Evolutionary conservation across 2,113 vertebrate species (phyloP).

Genomic region (Pica pica): DNA sequence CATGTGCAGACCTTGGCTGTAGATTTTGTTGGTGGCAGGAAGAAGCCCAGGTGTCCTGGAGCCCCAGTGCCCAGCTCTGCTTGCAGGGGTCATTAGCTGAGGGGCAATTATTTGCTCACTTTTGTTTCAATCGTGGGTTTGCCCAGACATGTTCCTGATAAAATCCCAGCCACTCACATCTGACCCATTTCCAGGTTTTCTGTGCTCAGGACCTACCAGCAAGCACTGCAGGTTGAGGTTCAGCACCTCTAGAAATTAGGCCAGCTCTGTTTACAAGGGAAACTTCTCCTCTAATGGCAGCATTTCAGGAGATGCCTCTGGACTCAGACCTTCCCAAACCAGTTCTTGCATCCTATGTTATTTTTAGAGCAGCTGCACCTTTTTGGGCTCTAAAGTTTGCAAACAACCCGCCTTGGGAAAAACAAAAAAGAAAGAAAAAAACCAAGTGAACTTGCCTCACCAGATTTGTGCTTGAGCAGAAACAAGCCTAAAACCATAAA

Average conservation of each 20-base stretch:
- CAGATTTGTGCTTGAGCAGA: slow-evolving; percentile 15
- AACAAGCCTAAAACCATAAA: slow-evolving; percentile 14
- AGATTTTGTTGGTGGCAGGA: background rate
- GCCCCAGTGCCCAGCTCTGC: background rate
- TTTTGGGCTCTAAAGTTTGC: slow-evolving; percentile 37
- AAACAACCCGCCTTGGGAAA: background rate
- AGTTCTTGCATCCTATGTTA: slow-evolving; percentile 40
- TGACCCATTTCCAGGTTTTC: background rate
- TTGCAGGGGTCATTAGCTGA: background rate
- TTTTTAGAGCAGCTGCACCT: slow-evolving; percentile 50
- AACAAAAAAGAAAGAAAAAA: background rate
- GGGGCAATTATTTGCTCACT: background rate
- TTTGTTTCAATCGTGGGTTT: background rate
- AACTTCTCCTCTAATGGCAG: background rate
- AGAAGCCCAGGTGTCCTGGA: background rate
- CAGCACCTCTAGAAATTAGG: slow-evolving; percentile 33
- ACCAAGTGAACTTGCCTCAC: background rate
- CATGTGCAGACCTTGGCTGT: background rate
- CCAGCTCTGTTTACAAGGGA: slow-evolving; percentile 26
- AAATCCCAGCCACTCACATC: background rate
- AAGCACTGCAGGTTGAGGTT: background rate
- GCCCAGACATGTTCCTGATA: background rate
- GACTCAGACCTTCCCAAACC: slow-evolving; percentile 44
- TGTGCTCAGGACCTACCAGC: background rate
- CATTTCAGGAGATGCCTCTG: slow-evolving; percentile 34